A percentile compares a stretch with the other conserved stretches of the same genome.
These are phyloP conservation scores for Bradypodion ventrale DNA, from an alignment of 2,797 vertebrate species.

Conservation along the genomic window DNA sequence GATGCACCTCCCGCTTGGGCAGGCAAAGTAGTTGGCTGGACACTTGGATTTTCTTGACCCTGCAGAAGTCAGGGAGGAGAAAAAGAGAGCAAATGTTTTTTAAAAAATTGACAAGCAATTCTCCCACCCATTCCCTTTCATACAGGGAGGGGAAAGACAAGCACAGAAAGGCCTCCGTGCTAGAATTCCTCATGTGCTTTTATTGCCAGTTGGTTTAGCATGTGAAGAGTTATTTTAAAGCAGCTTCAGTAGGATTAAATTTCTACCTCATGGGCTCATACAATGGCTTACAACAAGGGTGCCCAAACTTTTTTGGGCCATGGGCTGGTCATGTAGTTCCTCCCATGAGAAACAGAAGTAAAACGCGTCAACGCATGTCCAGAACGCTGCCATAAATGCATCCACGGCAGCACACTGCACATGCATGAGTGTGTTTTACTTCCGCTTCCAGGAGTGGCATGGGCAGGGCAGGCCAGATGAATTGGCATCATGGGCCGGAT, in stretches of 20 bases:
- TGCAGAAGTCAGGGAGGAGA: conserved; percentile 14
- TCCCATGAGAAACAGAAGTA: no score
- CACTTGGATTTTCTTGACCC: conserved; percentile 86
- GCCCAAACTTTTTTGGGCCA: no score
- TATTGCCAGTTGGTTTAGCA: background rate
- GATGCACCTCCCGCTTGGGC: conserved; percentile 93
- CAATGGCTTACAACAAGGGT: background rate
- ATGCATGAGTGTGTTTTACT: no score
- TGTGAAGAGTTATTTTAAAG: background rate
- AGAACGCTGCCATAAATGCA: no score
- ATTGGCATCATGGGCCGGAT: no score
- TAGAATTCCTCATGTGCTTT: background rate
- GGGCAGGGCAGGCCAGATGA: no score
- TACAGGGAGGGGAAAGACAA: background rate
- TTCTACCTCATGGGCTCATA: background rate
- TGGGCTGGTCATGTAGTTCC: no score
- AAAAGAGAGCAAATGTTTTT: background rate
- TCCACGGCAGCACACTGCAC: no score
- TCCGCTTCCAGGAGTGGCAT: no score
- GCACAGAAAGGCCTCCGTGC: background rate
- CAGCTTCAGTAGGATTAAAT: background rate
- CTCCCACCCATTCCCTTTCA: background rate
- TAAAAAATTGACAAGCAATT: background rate
- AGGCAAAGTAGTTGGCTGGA: conserved; percentile 93
- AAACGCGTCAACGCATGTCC: no score